Base-by-base conservation (phyloP, 2,797 vertebrate species). In the Naso thynnoides region DNA sequence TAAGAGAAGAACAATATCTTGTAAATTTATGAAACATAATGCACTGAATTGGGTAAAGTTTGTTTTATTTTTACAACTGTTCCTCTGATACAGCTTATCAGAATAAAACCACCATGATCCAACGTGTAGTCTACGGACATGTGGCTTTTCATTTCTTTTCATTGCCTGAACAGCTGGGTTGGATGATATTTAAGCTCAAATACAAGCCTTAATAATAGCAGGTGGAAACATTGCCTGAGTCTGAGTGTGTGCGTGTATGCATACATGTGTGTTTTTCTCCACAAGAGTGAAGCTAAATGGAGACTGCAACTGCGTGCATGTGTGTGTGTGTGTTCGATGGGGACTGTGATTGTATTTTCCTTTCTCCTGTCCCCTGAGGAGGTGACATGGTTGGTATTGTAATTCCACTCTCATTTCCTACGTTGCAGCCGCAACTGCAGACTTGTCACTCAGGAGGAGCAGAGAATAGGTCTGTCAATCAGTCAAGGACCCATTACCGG, bases 361-460 rank as follows among this genome's bases (percentile, higher is more conserved):
- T 91, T 87, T 86, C 85, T 79, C 83, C 84, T 83, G 81, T 91
- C 92, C 91, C 92, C 89, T 57, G 86, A 93, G 90, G 91, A 93
- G 92, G 90, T 93, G 91, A 94, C 92, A 91, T 85, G 84, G 85
- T 85, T 82, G 88, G 77, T 90, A 94, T 94, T 94, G 91, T 94
- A 93, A 94, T 94, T 93, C 92, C 92, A 91, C 91, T 93, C 91
- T 93, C 92, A 94, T 94, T 94, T 93, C 89, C 93, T 84, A 79
- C 82, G 75, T 84, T 74, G 76, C 85, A 76, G 81, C 66, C 78
- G 88, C 70, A 83, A 91, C 90, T 84, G 87, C 82, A 57, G 85
- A 70, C 90, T 91, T 94, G 93, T 94, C 93, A 93, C 86, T 94
- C 94, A 93, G 77, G 83, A 84, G 81, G 70, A 79, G 76, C 78